Percentiles rank a stretch among this genome's conserved stretches.
phyloP scores from a whole-genome alignment of 1,140 invertebrate species.

The Trinorchestia longiramus region DNA sequence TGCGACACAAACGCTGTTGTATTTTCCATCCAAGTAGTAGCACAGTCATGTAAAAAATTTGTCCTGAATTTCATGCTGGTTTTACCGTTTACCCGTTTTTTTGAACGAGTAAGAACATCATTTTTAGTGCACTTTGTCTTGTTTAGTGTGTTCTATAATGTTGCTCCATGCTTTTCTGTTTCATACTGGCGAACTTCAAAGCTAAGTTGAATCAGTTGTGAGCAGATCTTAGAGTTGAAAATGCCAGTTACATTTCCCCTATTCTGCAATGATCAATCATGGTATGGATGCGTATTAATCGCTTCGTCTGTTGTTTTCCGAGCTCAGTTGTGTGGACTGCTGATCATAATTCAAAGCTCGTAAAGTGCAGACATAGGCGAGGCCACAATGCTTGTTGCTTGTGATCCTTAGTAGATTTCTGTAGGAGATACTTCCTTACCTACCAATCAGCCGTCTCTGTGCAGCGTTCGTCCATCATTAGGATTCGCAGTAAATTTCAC shows the following conservation, averaged over 20 bases:
- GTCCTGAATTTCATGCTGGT: not conserved
- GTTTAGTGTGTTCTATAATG: not conserved
- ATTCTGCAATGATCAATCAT: not conserved
- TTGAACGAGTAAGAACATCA: not conserved
- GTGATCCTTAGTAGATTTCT: constrained; percentile 4
- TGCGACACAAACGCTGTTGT: not conserved
- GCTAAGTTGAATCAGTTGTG: not conserved
- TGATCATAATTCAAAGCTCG: not conserved
- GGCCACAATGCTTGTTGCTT: constrained; percentile 8
- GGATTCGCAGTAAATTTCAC: not conserved
- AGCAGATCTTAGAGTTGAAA: not conserved
- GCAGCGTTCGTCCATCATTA: constrained; percentile 16
- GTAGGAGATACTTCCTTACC: not conserved
- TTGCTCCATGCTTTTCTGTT: not conserved
- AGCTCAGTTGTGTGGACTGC: not conserved
- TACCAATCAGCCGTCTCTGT: constrained; percentile 23
- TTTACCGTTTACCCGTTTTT: not conserved
- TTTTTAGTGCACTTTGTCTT: not conserved
- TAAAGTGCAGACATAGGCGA: not conserved
- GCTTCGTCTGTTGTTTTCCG: not conserved
- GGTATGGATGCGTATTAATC: not conserved
- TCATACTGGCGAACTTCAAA: not conserved
- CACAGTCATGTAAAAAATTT: not conserved
- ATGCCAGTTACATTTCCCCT: not conserved
- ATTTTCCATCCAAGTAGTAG: not conserved